Base-by-base conservation (phyloP, 2,113 vertebrate species). In the Coregonus clupeaformis region DNA sequence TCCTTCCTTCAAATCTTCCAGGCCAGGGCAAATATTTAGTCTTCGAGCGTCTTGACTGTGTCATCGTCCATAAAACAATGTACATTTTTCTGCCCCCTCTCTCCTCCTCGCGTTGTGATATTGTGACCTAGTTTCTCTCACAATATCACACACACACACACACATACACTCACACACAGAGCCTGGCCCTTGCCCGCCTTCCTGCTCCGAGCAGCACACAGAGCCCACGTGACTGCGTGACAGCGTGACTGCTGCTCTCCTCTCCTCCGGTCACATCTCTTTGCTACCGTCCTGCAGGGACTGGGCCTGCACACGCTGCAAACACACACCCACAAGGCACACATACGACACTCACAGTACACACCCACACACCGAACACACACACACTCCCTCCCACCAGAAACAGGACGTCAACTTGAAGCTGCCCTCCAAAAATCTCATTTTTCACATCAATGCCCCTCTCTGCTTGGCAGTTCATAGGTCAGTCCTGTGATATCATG, bases 401-500 rank as follows among this genome's bases (percentile, higher is more conserved):
- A 83, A 84, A 76, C 81, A 79, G 88, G 84, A 82, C 82, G 85
- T 87, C 84, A 81, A 82, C 82, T 72, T 47, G 71, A 76, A 76
- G 78, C 69, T 60, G 49, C 22, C 73, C 75, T 85, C 90, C 88
- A 88, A 88, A 90, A 90, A 85, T 77, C 85, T 77, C 87, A 90
- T 89, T 42, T 42, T 86, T 79, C 81, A 80, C 89, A 86, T 87
- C 79, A 69, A 52, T 86, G 88, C 84, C 78, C 82, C 72, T 80
- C 72, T 80, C 52, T 87, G 83, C 82, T 83, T 76, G 74, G 83
- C 77, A 79, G 45, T 67, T 65, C 36, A 72, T 59, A 25, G 75
- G 52, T 64, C 75, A 68, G 68, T 65, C n/a, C 72, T 47, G 75
- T 81, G 82, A 81, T 79, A 78, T 77, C 81, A 63, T 77, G 82